Evolutionary conservation across 1,140 invertebrate species (phyloP), one percentile per base, ranked within the genome.

Genomic region (Drosophila albomicans): DNA sequence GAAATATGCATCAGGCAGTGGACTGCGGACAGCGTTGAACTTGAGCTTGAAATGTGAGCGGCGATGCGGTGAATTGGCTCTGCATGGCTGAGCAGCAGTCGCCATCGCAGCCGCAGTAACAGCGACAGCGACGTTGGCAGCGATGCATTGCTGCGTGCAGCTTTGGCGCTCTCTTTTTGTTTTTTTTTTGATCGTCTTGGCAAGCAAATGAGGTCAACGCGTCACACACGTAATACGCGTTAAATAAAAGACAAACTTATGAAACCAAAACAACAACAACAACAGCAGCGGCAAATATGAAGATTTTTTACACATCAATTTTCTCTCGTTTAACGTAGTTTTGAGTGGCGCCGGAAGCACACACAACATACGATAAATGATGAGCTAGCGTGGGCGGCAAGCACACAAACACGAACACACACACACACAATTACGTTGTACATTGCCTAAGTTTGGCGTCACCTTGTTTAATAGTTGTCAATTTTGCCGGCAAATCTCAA

Each of bases 11-110:
- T 54, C 69, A 79, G 51, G 58, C 13, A 52, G 11, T 48, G 52
- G 51, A 63, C 13, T 51, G 11, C 52, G 52, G 59, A 46, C 78
- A 87, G 35, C 70, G 80, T 88, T 88, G 85, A 88, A 88, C 85
- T 88, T 88, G 85, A 88, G 85, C 85, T 88, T 88, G 85, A 88
- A 88, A 89, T 75, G 78, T 65, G 78, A 82, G 73, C 66, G 69
- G 46, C 59, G 49, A 64, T 35, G 68, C 59, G 41, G 7, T 35
- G 49, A 56, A 61, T 51, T 56, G 30, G 54, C 65, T 68, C 20
- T 73, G 75, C 68, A 54, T 73, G 69, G 71, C 63, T 84, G 73
- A 70, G 76, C 74, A 51, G 67, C 48, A 64, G 68, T 25, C 20
- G 20, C 20, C 62, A 43, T 25, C 20, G 63, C 16, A 54, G 11